Conservation (phyloP, 1,140 invertebrate genomes). For the Zaprionus ghesquierei region DNA sequence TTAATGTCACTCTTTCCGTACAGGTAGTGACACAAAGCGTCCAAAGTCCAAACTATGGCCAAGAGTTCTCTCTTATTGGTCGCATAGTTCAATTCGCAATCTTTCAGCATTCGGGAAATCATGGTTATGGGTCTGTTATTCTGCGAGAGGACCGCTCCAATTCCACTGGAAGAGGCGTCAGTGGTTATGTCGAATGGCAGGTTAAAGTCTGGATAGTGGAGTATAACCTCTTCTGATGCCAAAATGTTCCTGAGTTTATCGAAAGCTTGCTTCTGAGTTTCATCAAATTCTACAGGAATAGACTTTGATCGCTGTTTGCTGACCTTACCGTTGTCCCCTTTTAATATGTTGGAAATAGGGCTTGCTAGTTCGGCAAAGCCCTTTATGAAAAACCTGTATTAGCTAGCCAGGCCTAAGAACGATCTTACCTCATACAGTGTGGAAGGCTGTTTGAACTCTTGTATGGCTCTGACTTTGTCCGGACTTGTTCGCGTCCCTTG, state of each 20-base stretch:
- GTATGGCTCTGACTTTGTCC: conserved; percentile 8
- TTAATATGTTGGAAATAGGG: background rate
- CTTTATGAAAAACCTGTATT: background rate
- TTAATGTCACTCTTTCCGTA: background rate
- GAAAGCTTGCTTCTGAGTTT: too few relatives aligned
- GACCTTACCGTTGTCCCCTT: too few relatives aligned
- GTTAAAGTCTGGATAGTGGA: too few relatives aligned
- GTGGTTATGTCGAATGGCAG: too few relatives aligned
- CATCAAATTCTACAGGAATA: too few relatives aligned
- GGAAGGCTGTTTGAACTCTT: conserved; percentile 1
- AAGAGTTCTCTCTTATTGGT: background rate
- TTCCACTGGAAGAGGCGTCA: background rate
- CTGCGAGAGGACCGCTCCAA: too few relatives aligned
- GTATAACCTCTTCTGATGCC: too few relatives aligned
- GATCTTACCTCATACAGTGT: background rate
- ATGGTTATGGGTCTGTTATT: too few relatives aligned
- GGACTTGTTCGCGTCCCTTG: conserved; percentile 11
- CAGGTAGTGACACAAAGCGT: background rate
- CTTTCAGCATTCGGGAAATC: too few relatives aligned
- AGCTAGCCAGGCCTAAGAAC: background rate
- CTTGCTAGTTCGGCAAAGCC: background rate
- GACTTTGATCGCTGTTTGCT: too few relatives aligned
- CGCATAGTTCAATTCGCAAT: too few relatives aligned
- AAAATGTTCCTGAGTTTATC: too few relatives aligned
- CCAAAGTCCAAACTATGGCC: background rate